Percentiles rank a stretch among this genome's conserved stretches.
phyloP scores from a whole-genome alignment of 2,888 invertebrate genomes.

The Agriopis leucophaearia region DNA sequence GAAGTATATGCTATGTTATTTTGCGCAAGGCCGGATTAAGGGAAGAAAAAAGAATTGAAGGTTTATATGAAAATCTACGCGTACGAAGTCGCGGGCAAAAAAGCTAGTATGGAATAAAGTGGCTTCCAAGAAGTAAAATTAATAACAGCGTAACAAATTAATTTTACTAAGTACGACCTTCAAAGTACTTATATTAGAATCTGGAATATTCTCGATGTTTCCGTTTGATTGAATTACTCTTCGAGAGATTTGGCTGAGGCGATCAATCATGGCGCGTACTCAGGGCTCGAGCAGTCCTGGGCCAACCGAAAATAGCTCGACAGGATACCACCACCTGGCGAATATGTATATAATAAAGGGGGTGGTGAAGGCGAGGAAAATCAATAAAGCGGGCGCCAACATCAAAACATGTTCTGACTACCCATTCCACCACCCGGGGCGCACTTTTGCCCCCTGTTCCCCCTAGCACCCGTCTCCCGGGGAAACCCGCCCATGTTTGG shows the following conservation, averaged over 20 bases:
- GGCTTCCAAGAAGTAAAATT: constrained; percentile 22
- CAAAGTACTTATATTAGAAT: constrained; percentile 40
- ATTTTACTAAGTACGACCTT: constrained; percentile 40
- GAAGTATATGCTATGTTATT: no score
- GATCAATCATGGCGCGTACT: constrained; percentile 77
- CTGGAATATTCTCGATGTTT: constrained; percentile 28
- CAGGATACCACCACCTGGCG: constrained; percentile 62
- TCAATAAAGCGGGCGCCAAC: constrained; percentile 83
- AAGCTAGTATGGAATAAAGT: constrained; percentile 14
- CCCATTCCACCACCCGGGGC: constrained; percentile 54
- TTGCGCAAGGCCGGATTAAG: no score
- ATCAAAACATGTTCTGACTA: constrained; percentile 80
- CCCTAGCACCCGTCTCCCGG: constrained; percentile 72
- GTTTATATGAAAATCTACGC: no score
- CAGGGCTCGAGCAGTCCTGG: constrained; percentile 64
- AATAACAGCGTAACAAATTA: constrained; percentile 7
- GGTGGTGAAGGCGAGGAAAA: constrained; percentile 75
- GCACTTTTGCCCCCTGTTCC: constrained; percentile 46
- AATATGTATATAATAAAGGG: constrained; percentile 80
- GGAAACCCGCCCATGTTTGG: constrained; percentile 85
- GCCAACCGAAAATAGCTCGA: constrained; percentile 80
- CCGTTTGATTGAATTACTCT: constrained; percentile 54
- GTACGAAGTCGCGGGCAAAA: no score
- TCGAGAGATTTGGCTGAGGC: constrained; percentile 57
- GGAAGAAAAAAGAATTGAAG: no score